Evolutionary conservation across 2,797 vertebrate species (phyloP).

Genomic region (Heteromormyrus szaboi): DNA sequence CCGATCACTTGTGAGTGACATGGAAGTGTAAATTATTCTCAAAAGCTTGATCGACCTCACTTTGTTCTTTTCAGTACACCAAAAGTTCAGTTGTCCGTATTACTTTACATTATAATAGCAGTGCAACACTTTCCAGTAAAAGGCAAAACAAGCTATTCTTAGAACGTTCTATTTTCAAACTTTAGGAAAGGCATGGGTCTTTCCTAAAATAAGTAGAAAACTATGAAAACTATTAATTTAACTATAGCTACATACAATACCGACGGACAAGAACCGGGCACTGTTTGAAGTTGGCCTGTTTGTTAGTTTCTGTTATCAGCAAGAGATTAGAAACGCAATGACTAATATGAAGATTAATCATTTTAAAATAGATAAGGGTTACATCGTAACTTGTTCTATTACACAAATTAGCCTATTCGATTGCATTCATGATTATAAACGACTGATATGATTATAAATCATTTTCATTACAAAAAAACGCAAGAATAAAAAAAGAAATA

Average conservation of each 20-base stretch:
- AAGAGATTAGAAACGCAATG: neutral
- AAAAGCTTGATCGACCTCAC: slow-evolving; percentile 41
- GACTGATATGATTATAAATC: neutral
- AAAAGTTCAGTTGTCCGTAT: slow-evolving; percentile 53
- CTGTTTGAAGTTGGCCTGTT: neutral
- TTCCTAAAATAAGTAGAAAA: neutral
- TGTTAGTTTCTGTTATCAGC: neutral
- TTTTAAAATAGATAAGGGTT: neutral
- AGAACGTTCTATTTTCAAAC: slow-evolving; percentile 36
- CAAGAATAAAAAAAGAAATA: neutral
- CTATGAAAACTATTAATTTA: neutral
- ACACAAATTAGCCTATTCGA: neutral
- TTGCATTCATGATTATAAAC: neutral
- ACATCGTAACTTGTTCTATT: neutral
- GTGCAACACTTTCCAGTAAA: slow-evolving; percentile 35
- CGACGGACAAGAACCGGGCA: neutral
- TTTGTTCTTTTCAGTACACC: slow-evolving; percentile 38
- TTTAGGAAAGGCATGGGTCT: neutral
- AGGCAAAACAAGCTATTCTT: slow-evolving; percentile 48
- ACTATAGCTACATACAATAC: neutral
- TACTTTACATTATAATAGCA: slow-evolving; percentile 58
- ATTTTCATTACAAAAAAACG: neutral
- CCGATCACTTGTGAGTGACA: slow-evolving; percentile 26
- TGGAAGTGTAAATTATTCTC: slow-evolving; percentile 42
- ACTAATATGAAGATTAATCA: neutral